Evolutionary conservation across 53 echinoderm and acorn worm species (phyloP).

Genomic region (Antedon mediterranea): DNA sequence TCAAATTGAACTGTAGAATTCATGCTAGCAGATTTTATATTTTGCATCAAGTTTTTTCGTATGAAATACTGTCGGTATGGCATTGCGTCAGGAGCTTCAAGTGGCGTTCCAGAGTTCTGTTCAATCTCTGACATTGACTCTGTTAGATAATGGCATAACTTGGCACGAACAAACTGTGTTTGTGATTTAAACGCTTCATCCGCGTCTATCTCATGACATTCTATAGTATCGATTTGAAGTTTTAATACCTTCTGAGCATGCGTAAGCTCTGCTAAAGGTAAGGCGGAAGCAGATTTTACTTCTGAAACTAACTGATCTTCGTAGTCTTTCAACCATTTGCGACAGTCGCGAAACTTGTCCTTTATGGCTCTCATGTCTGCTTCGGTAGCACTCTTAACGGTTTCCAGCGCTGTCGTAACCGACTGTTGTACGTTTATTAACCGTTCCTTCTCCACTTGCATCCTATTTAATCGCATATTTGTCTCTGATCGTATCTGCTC

Average conservation of each 20-base stretch:
- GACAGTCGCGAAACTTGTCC: not conserved
- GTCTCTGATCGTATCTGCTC: not conserved
- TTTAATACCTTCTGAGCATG: not conserved
- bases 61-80: not conserved
- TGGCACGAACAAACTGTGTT: not conserved
- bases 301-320: not conserved
- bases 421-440: not conserved
- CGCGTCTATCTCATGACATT: not conserved
- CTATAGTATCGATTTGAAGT: not conserved
- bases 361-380: not conserved
- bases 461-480: not conserved
- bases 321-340: not conserved
- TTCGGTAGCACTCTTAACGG: not conserved
- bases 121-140: not conserved
- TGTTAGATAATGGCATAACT: not conserved
- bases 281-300: not conserved
- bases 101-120: not conserved
- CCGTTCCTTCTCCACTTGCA: not conserved
- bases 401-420: not conserved
- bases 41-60: not conserved
- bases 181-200: not conserved
- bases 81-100: not conserved
- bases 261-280: not conserved
- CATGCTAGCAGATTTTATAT: not conserved
- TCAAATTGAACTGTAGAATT: not conserved